Evolutionary conservation across 2,888 invertebrate species (phyloP).

Genomic region (Atrina japonica): DNA sequence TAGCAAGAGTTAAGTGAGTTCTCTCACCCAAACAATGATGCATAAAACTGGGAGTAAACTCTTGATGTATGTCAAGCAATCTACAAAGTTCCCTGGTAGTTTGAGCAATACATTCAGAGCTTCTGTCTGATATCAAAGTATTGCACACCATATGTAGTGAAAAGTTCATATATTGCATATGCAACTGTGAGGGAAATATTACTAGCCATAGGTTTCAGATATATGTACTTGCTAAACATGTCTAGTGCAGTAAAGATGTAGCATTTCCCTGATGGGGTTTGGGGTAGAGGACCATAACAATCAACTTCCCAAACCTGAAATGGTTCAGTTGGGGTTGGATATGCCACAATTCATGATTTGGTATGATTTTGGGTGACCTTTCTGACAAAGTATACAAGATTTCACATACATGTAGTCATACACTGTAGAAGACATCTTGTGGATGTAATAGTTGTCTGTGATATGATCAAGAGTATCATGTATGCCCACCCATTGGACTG

Average conservation of each 20-base stretch:
- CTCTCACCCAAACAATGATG: slow-evolving; percentile 44
- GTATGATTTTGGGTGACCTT: slow-evolving; percentile 32
- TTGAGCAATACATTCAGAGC: slow-evolving; percentile 41
- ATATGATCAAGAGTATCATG: slow-evolving; percentile 46
- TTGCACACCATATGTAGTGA: slow-evolving; percentile 43
- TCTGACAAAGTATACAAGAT: slow-evolving; percentile 39
- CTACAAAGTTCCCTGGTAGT: slow-evolving; percentile 43
- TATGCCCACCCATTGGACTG: slow-evolving; percentile 34
- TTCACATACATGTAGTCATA: slow-evolving; percentile 41
- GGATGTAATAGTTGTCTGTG: slow-evolving; percentile 40
- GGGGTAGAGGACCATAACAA: slow-evolving; percentile 47
- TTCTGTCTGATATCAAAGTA: slow-evolving; percentile 38
- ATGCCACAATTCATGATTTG: slow-evolving; percentile 40
- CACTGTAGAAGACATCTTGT: slow-evolving; percentile 23
- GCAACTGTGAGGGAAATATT: slow-evolving; percentile 27
- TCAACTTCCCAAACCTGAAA: slow-evolving; percentile 54
- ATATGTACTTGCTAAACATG: slow-evolving; percentile 40
- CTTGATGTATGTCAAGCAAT: slow-evolving; percentile 27
- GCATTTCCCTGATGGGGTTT: no score
- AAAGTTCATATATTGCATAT: slow-evolving; percentile 27
- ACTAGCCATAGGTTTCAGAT: slow-evolving; percentile 8
- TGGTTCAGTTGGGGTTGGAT: slow-evolving; percentile 40
- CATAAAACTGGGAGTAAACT: slow-evolving; percentile 29
- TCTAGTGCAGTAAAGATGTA: slow-evolving; percentile 51
- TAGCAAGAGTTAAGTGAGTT: slow-evolving; percentile 36